Evolutionary conservation across 2,888 invertebrate species (phyloP), one percentile per base, ranked within the genome.

Genomic region (Oligia fasciuncula): DNA sequence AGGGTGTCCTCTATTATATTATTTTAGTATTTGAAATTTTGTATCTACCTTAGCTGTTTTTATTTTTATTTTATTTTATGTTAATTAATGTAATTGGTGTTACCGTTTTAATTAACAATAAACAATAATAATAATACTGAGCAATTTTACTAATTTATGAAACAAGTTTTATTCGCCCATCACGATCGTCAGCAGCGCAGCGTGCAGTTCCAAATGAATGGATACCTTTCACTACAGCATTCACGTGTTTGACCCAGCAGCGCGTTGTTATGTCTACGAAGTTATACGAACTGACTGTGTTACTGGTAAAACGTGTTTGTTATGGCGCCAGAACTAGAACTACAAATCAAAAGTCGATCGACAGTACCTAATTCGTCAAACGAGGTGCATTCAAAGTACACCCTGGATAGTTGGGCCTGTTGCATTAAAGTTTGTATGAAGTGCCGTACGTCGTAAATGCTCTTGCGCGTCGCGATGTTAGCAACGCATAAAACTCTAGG

Each of bases 191-290:
- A 17, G n/a, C 23, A 40, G 65, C 62, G n/a, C 23, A 40, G 65
- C 62, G 17, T 72, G 73, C 72, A 69, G 67, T 83, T 77, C 77
- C 72, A 86, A 72, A 65, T 66, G 74, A 86, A 68, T 66, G 84
- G 35, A 43, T 68, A 11, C 83, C 86, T 84, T 84, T 84, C 86
- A 84, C 84, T 83, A 9, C 60, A 8, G 51, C 68, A 74, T 73
- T 83, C 83, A 77, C 86, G 82, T 81, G 82, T 76, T 85, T 76
- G 51, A 3, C 72, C 62, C 14, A 2, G 11, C 14, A 2, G 11
- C 57, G 19, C 2, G 49, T 8, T 84, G 43, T 78, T 78, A 84
- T 51, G 35, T 51, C 57, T 19, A 14, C 57, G 57, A 23, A 40
- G 13, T n/a, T n/a, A 51, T 54, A 63, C 54, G 4, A 46, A 74